Conservation (phyloP, 2,888 invertebrate genomes). For the Acanthoscelides obtectus region DNA sequence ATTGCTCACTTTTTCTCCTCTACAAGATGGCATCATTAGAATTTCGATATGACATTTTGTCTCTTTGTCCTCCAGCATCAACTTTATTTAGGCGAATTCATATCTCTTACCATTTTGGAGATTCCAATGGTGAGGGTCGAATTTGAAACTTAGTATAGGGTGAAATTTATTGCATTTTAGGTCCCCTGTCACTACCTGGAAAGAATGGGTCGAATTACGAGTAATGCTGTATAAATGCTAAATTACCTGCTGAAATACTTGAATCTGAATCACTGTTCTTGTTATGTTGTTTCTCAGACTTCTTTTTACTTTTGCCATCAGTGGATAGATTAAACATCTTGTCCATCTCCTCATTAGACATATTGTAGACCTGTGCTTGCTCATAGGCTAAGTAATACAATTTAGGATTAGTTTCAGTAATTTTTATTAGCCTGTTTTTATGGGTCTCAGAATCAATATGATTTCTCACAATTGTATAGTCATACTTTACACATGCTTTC, state of each 20-base stretch:
- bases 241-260: conserved; percentile 15
- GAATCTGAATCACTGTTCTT: conserved; percentile 4
- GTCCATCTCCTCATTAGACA: conserved; percentile 9
- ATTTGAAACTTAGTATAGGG: no score
- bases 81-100: no score
- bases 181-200: no score
- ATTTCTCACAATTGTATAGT: conserved; percentile 11
- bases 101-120: no score
- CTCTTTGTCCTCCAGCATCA: no score
- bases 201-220: no score
- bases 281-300: conserved; percentile 2
- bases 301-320: conserved; percentile 8
- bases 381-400: conserved; percentile 21
- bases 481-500: background rate
- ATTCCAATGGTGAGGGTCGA: no score
- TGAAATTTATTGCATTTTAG: no score
- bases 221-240: background rate
- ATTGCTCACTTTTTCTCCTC: no score
- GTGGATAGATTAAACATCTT: background rate
- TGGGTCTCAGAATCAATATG: conserved; percentile 28
- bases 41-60: no score
- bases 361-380: conserved; percentile 27
- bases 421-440: conserved; percentile 23
- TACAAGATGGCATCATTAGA: no score
- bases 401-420: conserved; percentile 17